Base-by-base conservation (phyloP, 2,888 invertebrate genomes). In the Scaptomyza polygonia region DNA sequence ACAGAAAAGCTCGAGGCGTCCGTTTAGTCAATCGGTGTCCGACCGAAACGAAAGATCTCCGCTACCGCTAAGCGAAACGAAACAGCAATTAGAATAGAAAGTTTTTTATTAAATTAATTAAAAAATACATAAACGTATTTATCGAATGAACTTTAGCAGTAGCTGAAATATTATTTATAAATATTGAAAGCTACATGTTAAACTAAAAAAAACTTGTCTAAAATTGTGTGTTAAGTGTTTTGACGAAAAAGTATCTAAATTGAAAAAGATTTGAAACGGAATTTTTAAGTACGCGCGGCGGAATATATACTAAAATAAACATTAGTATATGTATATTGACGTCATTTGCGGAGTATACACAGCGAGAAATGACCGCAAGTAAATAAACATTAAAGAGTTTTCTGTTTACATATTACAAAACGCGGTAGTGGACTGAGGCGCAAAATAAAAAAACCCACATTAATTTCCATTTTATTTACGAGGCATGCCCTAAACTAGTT, bases 21-120 rank as follows among this genome's bases (percentile, higher is more conserved):
- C 74, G 79, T 80, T 91, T 85, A 91, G 91, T 91, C 91, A 91
- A 91, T 91, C 91, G 91, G 91, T 91, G 91, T 91, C 91, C 91
- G 91, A 86, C 91, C 91, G 91, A 91, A 91, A 91, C 91, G 90
- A 91, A 91, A 91, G 91, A 91, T 90, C 90, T 86, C 88, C 68
- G 74, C 86, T 59, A 45, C 58, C 67, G 76, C 88, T 74, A 76
- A 79, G 68, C 62, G 34, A 65, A 75, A 73, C 73, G 75, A 75
- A 75, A 71, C 52, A 72, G 54, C 49, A 61, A 58, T 34, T 67
- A 77, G 79, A 58, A 79, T 72, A 69, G 53, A 72, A 66, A 56
- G 40, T 66, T 70, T 67, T 63, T 61, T 51, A 44, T 32, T 7
- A 36, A 69, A 64, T 66, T 57, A 61, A 49, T 44, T 16, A 56